A percentile compares a stretch with the other conserved stretches of the same genome.
These are phyloP conservation scores for Papilio dardanus DNA, from an alignment of 1,140 invertebrate species.

Conservation along the genomic window DNA sequence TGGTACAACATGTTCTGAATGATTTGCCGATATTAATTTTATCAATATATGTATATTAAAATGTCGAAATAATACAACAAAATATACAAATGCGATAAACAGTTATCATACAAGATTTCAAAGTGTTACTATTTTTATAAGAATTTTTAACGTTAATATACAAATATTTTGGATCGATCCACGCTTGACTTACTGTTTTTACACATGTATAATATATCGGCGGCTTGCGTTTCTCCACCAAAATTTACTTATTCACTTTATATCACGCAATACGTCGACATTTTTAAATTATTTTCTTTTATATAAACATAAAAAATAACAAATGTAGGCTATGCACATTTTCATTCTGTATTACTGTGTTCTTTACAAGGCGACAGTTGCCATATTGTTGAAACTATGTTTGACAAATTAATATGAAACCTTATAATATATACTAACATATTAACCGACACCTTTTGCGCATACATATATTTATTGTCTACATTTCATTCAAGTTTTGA, in stretches of 20 bases:
- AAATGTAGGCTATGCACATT: constrained; percentile 59
- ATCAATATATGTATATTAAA: constrained; percentile 40
- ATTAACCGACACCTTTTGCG: constrained; percentile 16
- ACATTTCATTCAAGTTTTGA: constrained; percentile 37
- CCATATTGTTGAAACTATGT: constrained; percentile 37
- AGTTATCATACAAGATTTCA: constrained; percentile 40
- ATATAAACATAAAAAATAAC: constrained; percentile 79
- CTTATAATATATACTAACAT: constrained; percentile 17
- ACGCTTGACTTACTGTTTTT: constrained; percentile 43
- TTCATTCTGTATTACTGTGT: constrained; percentile 53
- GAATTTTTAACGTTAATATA: constrained; percentile 35
- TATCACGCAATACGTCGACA: constrained; percentile 51
- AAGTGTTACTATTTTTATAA: constrained; percentile 46
- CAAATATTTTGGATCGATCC: constrained; percentile 40
- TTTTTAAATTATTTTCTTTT: constrained; percentile 56
- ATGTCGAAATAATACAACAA: constrained; percentile 54
- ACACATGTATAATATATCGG: constrained; percentile 37
- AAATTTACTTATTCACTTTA: constrained; percentile 38
- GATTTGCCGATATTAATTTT: constrained; percentile 57
- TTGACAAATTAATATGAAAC: background rate
- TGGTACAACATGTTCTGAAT: constrained; percentile 74
- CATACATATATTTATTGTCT: constrained; percentile 48
- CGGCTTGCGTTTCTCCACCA: constrained; percentile 22
- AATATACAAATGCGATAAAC: constrained; percentile 61
- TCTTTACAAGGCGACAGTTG: constrained; percentile 66